Conservation (phyloP, 1,140 invertebrate species). For the Diorhabda carinulata region DNA sequence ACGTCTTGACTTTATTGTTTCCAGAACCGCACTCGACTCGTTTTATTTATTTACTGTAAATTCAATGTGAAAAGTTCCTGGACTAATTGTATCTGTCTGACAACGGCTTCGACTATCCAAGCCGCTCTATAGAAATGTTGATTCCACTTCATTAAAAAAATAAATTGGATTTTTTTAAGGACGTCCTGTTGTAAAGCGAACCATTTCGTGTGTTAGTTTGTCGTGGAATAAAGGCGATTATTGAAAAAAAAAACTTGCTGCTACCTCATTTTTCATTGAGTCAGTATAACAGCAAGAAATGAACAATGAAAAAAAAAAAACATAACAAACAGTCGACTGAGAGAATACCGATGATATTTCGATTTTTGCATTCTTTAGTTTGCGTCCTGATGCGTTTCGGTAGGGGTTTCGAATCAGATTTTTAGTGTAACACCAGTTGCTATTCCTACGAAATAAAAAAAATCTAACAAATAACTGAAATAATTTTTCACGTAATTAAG, state of each 20-base stretch:
- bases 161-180: conserved; percentile 33
- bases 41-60: too few species aligned
- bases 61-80: too few species aligned
- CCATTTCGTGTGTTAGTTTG: conserved; percentile 10
- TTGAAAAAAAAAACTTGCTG: conserved; percentile 11
- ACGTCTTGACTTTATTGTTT: too few species aligned
- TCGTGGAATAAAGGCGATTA: conserved; percentile 12
- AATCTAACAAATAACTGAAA: too few species aligned
- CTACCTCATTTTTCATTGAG: conserved; percentile 35
- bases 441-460: too few species aligned
- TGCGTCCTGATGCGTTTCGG: neutral
- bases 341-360: neutral
- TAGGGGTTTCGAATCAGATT: too few species aligned
- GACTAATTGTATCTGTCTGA: too few species aligned
- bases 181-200: conserved; percentile 4
- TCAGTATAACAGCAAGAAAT: conserved; percentile 12
- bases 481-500: too few species aligned
- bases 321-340: conserved; percentile 10
- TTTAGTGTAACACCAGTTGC: too few species aligned
- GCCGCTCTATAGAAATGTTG: conserved; percentile 19
- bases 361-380: neutral
- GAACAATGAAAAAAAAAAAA: conserved; percentile 16
- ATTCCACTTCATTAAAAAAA: conserved; percentile 20
- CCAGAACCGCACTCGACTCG: too few species aligned
- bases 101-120: too few species aligned